phyloP scores from a whole-genome alignment of 2,113 vertebrate species.

The Raja brachyura region DNA sequence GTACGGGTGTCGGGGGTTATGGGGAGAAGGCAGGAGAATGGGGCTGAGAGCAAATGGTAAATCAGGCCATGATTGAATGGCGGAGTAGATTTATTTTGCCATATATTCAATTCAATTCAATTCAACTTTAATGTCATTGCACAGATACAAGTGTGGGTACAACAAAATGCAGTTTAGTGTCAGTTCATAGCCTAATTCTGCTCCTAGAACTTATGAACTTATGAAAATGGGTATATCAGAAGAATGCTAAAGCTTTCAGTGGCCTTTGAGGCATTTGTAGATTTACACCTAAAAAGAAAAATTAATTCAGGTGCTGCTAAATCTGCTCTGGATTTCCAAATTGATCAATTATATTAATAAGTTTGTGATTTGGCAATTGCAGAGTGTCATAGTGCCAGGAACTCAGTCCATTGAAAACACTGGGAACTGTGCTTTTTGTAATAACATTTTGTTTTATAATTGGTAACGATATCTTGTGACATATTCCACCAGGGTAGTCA shows the following conservation, averaged over 20 bases:
- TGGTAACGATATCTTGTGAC: neutral
- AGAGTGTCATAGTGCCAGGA: neutral
- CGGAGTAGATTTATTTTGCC: too few relatives aligned
- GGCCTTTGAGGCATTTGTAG: neutral
- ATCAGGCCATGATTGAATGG: too few relatives aligned
- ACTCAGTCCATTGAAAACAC: neutral
- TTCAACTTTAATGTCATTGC: too few relatives aligned
- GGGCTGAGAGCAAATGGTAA: too few relatives aligned
- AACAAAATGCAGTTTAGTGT: too few relatives aligned
- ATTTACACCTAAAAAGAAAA: neutral
- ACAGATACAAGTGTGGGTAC: too few relatives aligned
- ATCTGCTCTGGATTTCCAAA: neutral
- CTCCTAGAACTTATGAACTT: too few relatives aligned
- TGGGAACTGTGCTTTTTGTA: neutral
- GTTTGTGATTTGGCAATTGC: neutral
- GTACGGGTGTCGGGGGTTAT: too few relatives aligned
- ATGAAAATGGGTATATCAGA: neutral
- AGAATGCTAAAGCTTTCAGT: neutral
- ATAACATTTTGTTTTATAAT: neutral
- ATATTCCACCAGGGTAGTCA: too few relatives aligned
- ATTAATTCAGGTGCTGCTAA: neutral
- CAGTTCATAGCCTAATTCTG: too few relatives aligned
- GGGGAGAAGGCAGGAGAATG: too few relatives aligned
- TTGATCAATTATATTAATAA: neutral
- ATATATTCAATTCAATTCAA: too few relatives aligned